phyloP scores from a whole-genome alignment of 2,888 invertebrate species.

The Chloroclystis v-ata region DNA sequence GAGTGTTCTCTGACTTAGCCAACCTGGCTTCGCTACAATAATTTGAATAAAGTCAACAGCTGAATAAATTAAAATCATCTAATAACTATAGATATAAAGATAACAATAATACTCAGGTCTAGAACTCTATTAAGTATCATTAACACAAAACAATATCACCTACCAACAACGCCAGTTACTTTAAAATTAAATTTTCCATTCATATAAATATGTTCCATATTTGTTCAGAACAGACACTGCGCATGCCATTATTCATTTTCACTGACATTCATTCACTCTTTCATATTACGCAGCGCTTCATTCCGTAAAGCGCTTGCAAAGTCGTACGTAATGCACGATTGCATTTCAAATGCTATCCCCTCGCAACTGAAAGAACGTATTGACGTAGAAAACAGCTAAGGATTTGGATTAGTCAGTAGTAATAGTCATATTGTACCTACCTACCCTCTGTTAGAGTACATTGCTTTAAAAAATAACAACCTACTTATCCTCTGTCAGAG shows the following conservation, averaged over 20 bases:
- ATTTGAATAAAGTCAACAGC: no score
- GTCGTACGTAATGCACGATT: slow-evolving; percentile 56
- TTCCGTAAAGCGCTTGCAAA: slow-evolving; percentile 40
- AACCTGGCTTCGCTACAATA: no score
- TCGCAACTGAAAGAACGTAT: slow-evolving; percentile 31
- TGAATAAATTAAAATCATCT: no score
- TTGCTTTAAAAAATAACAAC: no score
- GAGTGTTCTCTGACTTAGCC: no score
- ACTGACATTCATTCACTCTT: slow-evolving; percentile 15
- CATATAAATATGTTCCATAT: background rate
- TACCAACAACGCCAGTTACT: background rate
- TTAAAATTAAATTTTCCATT: slow-evolving; percentile 4
- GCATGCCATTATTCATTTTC: slow-evolving; percentile 19
- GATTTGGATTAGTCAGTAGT: no score
- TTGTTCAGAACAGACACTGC: background rate
- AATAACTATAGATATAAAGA: no score
- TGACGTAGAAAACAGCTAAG: slow-evolving; percentile 1
- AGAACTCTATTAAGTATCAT: no score
- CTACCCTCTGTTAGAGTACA: no score
- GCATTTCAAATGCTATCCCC: slow-evolving; percentile 55
- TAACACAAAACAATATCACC: background rate
- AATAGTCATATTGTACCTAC: background rate
- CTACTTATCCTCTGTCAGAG: no score
- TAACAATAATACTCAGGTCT: no score
- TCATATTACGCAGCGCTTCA: slow-evolving; percentile 12